These are phyloP conservation scores for Periophthalmus magnuspinnatus DNA, from an alignment of 2,797 vertebrate genomes.

Conservation along the genomic window DNA sequence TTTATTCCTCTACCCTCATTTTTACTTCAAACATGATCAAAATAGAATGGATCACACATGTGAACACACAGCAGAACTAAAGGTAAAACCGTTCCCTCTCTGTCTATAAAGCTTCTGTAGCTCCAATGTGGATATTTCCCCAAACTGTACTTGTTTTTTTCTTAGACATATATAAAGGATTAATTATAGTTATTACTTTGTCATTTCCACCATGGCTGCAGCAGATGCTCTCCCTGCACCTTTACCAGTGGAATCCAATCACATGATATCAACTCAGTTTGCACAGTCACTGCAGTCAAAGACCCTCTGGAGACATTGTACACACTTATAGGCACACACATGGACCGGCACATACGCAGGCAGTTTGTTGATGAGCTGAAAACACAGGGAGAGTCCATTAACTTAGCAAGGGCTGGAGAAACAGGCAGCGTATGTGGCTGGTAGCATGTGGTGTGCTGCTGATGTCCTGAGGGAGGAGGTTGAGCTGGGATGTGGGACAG, in stretches of 20 bases:
- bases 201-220: conserved; percentile 23
- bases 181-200: conserved; percentile 35
- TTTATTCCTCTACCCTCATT: too few species aligned
- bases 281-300: conserved; percentile 42
- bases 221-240: conserved; percentile 42
- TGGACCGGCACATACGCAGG: conserved; percentile 22
- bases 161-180: too few species aligned
- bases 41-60: too few species aligned
- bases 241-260: conserved; percentile 34
- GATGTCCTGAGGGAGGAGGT: background rate
- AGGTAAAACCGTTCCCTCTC: background rate
- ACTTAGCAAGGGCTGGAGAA: conserved; percentile 39
- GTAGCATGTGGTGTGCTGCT: conserved; percentile 20
- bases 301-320: conserved; percentile 13
- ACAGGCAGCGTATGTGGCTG: conserved; percentile 6
- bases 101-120: background rate
- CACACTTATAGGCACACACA: background rate
- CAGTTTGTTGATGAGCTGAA: conserved; percentile 52
- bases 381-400: conserved; percentile 45
- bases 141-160: background rate
- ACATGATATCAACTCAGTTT: conserved; percentile 33
- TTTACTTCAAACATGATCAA: too few species aligned
- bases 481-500: conserved; percentile 3
- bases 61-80: too few species aligned
- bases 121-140: background rate